Conservation (phyloP, 2,888 invertebrate genomes). For the Campaea margaritaria region DNA sequence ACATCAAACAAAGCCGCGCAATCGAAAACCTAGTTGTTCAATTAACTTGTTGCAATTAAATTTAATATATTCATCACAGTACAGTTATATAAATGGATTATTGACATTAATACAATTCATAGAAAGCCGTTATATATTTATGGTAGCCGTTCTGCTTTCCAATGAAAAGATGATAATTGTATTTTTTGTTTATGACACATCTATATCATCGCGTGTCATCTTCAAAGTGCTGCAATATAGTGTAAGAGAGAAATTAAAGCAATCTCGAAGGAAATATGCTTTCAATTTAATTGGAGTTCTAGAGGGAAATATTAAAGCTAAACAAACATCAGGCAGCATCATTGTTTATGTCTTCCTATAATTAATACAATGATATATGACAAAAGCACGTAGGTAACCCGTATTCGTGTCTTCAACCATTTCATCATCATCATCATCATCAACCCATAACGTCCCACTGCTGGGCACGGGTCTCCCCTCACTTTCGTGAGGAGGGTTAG, state of each 20-base stretch:
- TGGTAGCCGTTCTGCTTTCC: slow-evolving; percentile 21
- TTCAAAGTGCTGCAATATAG: background rate
- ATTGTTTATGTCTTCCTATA: no score
- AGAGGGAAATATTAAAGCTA: no score
- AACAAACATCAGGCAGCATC: no score
- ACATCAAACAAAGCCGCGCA: background rate
- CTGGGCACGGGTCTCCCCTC: no score
- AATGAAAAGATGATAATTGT: slow-evolving; percentile 14
- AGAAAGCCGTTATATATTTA: slow-evolving; percentile 27
- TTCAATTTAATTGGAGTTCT: no score
- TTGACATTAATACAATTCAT: slow-evolving; percentile 32
- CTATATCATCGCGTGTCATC: background rate
- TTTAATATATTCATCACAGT: slow-evolving; percentile 18
- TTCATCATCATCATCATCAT: no score
- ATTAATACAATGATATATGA: no score
- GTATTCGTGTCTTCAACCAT: no score
- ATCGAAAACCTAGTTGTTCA: background rate
- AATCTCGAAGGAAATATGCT: background rate
- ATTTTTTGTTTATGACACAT: slow-evolving; percentile 8
- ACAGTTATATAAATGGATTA: slow-evolving; percentile 19
- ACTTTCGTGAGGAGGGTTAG: no score
- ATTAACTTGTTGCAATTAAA: slow-evolving; percentile 19
- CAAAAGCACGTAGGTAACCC: no score
- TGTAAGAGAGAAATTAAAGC: background rate
- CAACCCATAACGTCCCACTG: no score